phyloP scores from a whole-genome alignment of 2,888 invertebrate species.

The Cataglyphis albicans region DNA sequence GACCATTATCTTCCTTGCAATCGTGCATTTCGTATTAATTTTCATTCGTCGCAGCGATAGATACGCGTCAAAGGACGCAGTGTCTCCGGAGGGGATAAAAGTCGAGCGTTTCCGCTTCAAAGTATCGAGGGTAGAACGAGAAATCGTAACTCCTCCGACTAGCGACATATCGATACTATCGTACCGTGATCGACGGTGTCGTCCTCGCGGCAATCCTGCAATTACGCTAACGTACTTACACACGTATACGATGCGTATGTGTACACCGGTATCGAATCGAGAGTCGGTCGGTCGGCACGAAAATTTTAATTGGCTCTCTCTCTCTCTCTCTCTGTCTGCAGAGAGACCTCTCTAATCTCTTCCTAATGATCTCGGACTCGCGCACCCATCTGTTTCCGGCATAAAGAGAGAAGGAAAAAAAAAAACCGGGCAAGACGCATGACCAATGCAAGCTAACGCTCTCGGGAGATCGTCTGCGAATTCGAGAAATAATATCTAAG shows the following conservation, averaged over 20 bases:
- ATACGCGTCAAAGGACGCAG: background rate
- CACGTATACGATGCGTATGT: slow-evolving; percentile 8
- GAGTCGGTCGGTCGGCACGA: slow-evolving; percentile 62
- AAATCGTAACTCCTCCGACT: slow-evolving; percentile 58
- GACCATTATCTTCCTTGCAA: background rate
- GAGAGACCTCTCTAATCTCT: slow-evolving; percentile 63
- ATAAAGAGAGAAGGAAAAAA: slow-evolving; percentile 39
- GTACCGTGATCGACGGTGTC: slow-evolving; percentile 67
- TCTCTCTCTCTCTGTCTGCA: background rate
- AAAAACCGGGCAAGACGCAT: slow-evolving; percentile 42
- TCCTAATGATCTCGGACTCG: slow-evolving; percentile 66
- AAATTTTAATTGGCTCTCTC: slow-evolving; percentile 69
- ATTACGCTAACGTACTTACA: slow-evolving; percentile 61
- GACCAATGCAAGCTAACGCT: slow-evolving; percentile 33
- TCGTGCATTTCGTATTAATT: slow-evolving; percentile 21
- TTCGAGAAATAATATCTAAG: background rate
- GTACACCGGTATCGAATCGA: slow-evolving; percentile 26
- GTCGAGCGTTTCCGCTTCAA: slow-evolving; percentile 34
- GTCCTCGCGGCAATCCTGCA: slow-evolving; percentile 61
- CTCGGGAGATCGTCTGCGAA: slow-evolving; percentile 6
- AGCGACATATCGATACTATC: slow-evolving; percentile 65
- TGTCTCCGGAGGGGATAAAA: slow-evolving; percentile 29
- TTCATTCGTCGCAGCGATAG: background rate
- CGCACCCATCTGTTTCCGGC: slow-evolving; percentile 71
- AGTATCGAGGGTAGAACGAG: slow-evolving; percentile 20